phyloP scores from a whole-genome alignment of 2,113 vertebrate genomes.

The Rhizomys pruinosus region DNA sequence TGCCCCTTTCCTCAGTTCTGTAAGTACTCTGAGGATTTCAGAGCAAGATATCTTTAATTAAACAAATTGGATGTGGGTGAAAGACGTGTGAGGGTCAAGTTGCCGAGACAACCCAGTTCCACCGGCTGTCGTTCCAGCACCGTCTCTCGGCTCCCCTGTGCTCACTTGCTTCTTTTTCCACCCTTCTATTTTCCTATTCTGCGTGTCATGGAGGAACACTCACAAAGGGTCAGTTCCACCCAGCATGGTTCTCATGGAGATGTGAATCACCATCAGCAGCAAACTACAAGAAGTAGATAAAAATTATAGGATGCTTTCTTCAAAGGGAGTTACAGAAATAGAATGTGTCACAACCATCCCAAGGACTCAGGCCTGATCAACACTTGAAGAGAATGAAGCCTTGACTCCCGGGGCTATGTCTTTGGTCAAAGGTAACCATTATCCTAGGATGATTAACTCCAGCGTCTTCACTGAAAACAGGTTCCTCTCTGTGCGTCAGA shows the following conservation, averaged over 20 bases:
- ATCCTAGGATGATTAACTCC: constrained; percentile 62
- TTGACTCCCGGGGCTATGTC: constrained; percentile 73
- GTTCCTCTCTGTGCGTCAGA: constrained; percentile 64
- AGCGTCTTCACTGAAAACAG: constrained; percentile 47
- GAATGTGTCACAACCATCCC: constrained; percentile 71
- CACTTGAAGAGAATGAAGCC: constrained; percentile 66
- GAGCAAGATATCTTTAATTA: constrained; percentile 43
- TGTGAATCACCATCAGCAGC: constrained; percentile 76
- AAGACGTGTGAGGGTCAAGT: constrained; percentile 34
- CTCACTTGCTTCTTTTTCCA: constrained; percentile 33
- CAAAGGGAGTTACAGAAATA: constrained; percentile 81
- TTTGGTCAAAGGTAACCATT: constrained; percentile 78
- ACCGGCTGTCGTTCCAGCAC: background rate
- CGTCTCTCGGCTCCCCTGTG: background rate
- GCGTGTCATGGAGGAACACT: constrained; percentile 36
- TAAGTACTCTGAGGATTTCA: constrained; percentile 21
- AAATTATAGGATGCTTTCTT: constrained; percentile 75
- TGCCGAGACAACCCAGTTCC: background rate
- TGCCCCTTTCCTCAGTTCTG: background rate
- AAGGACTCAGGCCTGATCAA: constrained; percentile 75
- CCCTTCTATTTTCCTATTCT: constrained; percentile 70
- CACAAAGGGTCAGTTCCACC: constrained; percentile 71
- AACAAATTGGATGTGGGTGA: background rate
- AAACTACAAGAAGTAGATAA: constrained; percentile 70
- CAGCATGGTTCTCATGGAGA: constrained; percentile 73